Evolutionary conservation across 2,888 invertebrate genomes (phyloP), one percentile per base, ranked within the genome.

Genomic region (Drosophila affinis): DNA sequence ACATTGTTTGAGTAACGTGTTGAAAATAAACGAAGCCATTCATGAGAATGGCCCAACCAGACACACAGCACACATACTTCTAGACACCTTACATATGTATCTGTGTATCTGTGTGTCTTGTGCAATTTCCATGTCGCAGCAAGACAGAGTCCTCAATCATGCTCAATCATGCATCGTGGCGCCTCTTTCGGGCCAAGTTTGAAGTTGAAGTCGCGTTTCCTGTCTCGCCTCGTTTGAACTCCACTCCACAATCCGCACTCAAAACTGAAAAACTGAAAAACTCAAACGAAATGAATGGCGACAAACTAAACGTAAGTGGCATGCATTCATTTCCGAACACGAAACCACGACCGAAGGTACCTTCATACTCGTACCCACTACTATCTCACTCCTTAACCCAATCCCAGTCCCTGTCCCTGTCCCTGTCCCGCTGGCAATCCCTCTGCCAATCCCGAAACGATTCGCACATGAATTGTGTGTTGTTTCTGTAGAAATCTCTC

Each of bases 1-100:
- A 88, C 88, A 88, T 88, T 83, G 83, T 83, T 83, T 83, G 83
- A 83, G 83, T 79, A 83, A 83, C 88, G 83, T 88, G 83, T 88
- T 83, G 80, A 86, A 83, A 83, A 83, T 83, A 83, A 83, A 88
- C 88, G 83, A 83, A 83, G 86, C 86, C 83, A 83, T 83, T 83
- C 83, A 88, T 83, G 87, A 78, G 87, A 81, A 78, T 76, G 68
- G 87, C 72, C 70, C 59, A 56, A 44, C 45, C 52, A 54, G 70
- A 55, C 53, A 52, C 52, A 65, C 62, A 47, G 55, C 39, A 53
- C 47, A 48, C 21, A 29, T 14, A 39, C 18, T 24, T 21, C 56
- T 49, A 29, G 45, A 21, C 34, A 2, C 44, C 1, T 21, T 21
- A 9, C 34, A 3, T 48, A 49, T 46, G 32, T 51, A 21, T 68